phyloP scores from a whole-genome alignment of 2,888 invertebrate genomes.

The Gymnosoma rotundatum region DNA sequence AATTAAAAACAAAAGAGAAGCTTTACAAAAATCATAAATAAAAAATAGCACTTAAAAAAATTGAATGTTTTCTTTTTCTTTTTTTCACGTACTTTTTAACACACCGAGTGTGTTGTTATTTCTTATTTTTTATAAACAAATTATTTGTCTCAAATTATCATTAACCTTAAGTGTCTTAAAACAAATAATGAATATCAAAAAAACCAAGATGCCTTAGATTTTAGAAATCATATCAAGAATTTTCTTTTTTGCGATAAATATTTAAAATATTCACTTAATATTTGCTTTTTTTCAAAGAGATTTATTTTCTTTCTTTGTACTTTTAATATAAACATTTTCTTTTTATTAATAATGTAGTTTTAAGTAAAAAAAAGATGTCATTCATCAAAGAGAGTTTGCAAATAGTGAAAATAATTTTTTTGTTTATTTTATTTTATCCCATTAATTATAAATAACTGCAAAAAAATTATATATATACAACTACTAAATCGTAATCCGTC shows the following conservation, averaged over 20 bases:
- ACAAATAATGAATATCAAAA: slow-evolving; percentile 72
- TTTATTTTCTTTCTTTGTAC: slow-evolving; percentile 1
- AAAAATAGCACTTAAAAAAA: slow-evolving; percentile 1
- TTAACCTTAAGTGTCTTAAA: slow-evolving; percentile 63
- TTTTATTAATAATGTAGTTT: slow-evolving; percentile 27
- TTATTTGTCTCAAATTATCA: slow-evolving; percentile 59
- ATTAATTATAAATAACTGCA: slow-evolving; percentile 1
- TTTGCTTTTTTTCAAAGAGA: slow-evolving; percentile 2
- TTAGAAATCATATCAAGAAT: slow-evolving; percentile 75
- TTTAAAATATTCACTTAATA: background rate
- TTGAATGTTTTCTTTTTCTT: background rate
- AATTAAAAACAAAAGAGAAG: slow-evolving; percentile 33
- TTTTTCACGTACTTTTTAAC: slow-evolving; percentile 10
- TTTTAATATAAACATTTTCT: slow-evolving; percentile 8
- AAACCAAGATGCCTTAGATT: slow-evolving; percentile 78
- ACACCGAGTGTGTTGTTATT: slow-evolving; percentile 64
- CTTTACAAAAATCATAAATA: slow-evolving; percentile 45
- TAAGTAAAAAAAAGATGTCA: slow-evolving; percentile 44
- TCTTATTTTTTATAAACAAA: background rate
- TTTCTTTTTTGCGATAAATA: slow-evolving; percentile 2
- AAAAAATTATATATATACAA: no score
- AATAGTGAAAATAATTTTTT: slow-evolving; percentile 21
- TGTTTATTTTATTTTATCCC: slow-evolving; percentile 1
- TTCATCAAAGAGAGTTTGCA: slow-evolving; percentile 29
- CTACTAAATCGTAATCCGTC: no score